Conservation (phyloP, 2,888 invertebrate species). For the Eudemis profundana region DNA sequence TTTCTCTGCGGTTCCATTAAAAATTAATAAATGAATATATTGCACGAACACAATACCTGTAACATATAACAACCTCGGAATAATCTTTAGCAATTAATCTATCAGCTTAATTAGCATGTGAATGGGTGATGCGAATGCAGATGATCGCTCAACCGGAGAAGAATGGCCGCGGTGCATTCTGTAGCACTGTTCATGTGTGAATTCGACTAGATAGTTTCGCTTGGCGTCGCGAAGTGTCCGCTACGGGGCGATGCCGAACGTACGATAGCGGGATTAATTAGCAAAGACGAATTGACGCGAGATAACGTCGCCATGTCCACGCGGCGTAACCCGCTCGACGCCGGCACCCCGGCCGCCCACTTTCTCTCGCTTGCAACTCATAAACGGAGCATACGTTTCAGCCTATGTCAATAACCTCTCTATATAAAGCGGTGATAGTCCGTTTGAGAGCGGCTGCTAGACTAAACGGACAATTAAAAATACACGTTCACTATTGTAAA, state of each 20-base stretch:
- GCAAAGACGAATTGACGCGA: conserved; percentile 46
- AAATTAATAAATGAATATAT: conserved; percentile 17
- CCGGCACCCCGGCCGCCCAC: conserved; percentile 53
- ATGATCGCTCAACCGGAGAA: conserved; percentile 48
- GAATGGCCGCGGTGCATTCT: conserved; percentile 61
- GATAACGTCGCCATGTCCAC: conserved; percentile 51
- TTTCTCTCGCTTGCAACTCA: conserved; percentile 56
- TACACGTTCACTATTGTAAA: conserved; percentile 10
- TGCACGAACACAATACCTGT: conserved; percentile 39
- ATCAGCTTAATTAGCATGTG: conserved; percentile 46
- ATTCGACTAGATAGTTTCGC: conserved; percentile 73
- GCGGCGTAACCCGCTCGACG: conserved; percentile 43
- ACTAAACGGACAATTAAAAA: conserved; percentile 36
- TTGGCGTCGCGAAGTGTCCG: conserved; percentile 56
- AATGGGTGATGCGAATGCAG: conserved; percentile 46
- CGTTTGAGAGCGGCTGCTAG: conserved; percentile 55
- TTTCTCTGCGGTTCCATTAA: conserved; percentile 7
- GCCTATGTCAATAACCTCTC: conserved; percentile 62
- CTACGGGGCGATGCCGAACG: conserved; percentile 56
- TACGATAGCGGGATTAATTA: conserved; percentile 52
- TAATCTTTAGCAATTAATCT: conserved; percentile 45
- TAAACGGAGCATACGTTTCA: conserved; percentile 57
- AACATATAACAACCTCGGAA: conserved; percentile 38
- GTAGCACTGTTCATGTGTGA: conserved; percentile 71
- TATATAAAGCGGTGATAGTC: conserved; percentile 52